These are phyloP conservation scores for Thymelicus sylvestris DNA, from an alignment of 2,888 invertebrate species.

Conservation along the genomic window DNA sequence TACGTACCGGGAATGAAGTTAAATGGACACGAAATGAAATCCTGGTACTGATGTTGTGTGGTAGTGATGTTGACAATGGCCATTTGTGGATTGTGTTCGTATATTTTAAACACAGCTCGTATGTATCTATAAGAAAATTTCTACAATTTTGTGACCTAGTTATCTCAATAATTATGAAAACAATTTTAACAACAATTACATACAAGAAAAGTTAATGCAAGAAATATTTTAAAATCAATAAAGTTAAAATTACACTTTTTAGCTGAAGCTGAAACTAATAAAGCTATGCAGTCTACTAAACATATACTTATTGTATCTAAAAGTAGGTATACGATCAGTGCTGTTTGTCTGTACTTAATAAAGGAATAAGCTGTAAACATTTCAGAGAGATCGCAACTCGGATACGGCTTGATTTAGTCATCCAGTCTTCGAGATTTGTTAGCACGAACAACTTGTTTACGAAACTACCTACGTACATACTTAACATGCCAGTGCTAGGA, in stretches of 20 bases:
- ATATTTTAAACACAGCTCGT: too few relatives aligned
- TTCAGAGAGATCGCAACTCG: slow-evolving; percentile 63
- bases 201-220: too few relatives aligned
- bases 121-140: too few relatives aligned
- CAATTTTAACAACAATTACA: too few relatives aligned
- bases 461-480: slow-evolving; percentile 49
- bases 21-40: slow-evolving; percentile 30
- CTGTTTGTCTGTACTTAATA: slow-evolving; percentile 37
- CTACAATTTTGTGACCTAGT: background rate
- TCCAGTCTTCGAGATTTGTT: slow-evolving; percentile 68
- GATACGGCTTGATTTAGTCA: slow-evolving; percentile 79
- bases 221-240: too few relatives aligned
- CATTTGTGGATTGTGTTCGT: slow-evolving; percentile 4
- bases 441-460: slow-evolving; percentile 66
- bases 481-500: slow-evolving; percentile 45
- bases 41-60: too few relatives aligned
- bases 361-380: slow-evolving; percentile 57
- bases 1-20: slow-evolving; percentile 35
- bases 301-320: too few relatives aligned
- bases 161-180: too few relatives aligned
- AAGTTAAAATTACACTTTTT: too few relatives aligned
- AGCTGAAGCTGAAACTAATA: too few relatives aligned
- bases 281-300: too few relatives aligned
- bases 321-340: background rate
- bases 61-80: slow-evolving; percentile 17